Base-by-base conservation (phyloP, 2,797 vertebrate genomes). In the Lacerta viridis region DNA sequence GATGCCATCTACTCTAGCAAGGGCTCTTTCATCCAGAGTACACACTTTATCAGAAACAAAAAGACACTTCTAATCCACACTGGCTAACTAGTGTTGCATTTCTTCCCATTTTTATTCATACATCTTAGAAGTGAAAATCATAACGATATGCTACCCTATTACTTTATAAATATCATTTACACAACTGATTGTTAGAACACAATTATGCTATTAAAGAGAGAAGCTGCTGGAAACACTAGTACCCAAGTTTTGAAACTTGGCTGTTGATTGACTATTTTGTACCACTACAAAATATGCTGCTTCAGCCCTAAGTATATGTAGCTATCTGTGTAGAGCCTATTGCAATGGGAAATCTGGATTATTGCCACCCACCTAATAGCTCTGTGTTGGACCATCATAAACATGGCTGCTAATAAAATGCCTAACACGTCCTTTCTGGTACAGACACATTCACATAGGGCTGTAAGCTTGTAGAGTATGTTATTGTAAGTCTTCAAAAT, bases 41-140 rank as follows among this genome's bases (percentile, higher is more conserved):
- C 46, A 84, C 23, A 84, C 69, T 84, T 72, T 84, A 18, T n/a
- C 46, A 72, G 46, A 84, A 74, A 64, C 29, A 11, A 36, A n/a
- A 18, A 84, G 8, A 55, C 8, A 84, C 5, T 72, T 55, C 9
- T 84, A 55, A 84, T 84, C n/a, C n/a, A 55, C 29, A 36, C 5
- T 36, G 41, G 17, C 18, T 23, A 50, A 41, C 23, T 25, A 66
- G 1, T 25, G 4, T 39, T 66, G 25, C 36, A 23, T 41, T 66
- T 41, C 33, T 23, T 13, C 69, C 29, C 15, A 15, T 81, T 84
- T 46, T 84, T 72, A 84, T 71, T 36, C 8, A 23, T 55, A 7
- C 39, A 20, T 71, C 29, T 69, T 29, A 27, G 27, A n/a, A 69
- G 68, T 27, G 23, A 69, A 69, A 69, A 27, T 69, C 68, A 80